Base-by-base conservation (phyloP, 1,140 invertebrate species). In the Dreissena polymorpha region DNA sequence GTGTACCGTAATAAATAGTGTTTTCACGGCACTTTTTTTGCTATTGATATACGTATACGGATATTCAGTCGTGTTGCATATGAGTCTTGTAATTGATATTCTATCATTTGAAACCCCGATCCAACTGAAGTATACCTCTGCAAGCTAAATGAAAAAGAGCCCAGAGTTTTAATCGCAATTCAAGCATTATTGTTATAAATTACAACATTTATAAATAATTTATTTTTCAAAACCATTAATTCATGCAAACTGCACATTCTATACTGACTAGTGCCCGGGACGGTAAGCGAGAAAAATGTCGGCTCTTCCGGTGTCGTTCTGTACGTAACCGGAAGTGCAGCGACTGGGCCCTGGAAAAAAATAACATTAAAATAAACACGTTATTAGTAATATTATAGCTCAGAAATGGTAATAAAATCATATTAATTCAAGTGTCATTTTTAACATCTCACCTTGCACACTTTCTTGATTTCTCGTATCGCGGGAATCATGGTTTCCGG, bases 401-500 rank as follows among this genome's bases (percentile, higher is more conserved):
- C 53, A 55, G 12, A 18, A 12, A 55, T 18, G 53, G 53, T 55
- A 12, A 55, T 18, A 55, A 55, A 55, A 55, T 55, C 12, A 55
- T 55, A 55, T 55, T 55, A 12, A 18, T 55, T 55, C 12, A 12
- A 55, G 18, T n/a, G n/a, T n/a, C n/a, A n/a, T n/a, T n/a, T 55
- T 55, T 55, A 12, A 12, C 53, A 12, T 12, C 53, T 55, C 53
- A 90, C 90, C 86, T 90, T 90, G 67, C 89, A 91, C 16, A 80
- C 85, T 71, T 89, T 63, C n/a, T 81, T 83, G 21, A 89, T 80
- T 55, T 90, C 75, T 65, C 72, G 84, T 0, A 91, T 50, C 16
- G 90, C 63, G 0, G 89, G 91, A 21, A 92, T 8, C 88, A 91
- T 91, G 14, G 89, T 89, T 25, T 76, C 67, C 0, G 91, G 91